Evolutionary conservation across 1,140 invertebrate species (phyloP), one percentile per base, ranked within the genome.

Genomic region (Dendrolimus kikuchii): DNA sequence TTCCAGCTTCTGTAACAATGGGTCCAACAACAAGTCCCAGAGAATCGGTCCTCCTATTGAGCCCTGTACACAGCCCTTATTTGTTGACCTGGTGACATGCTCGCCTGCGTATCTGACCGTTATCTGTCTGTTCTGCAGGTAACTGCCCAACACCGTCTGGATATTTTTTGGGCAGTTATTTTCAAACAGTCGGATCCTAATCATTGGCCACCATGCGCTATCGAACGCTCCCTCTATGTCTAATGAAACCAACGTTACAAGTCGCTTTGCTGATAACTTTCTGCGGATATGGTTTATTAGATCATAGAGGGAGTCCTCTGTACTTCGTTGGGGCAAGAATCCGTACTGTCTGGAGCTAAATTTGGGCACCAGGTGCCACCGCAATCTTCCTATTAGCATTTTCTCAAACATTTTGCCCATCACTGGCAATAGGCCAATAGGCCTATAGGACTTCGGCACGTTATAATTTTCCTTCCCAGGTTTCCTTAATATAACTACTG

Each of bases 371-470:
- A 57, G 7, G 39, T 47, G 49, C 8, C 10, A 38, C 10, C 38
- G 46, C 5, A 51, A 5, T 23, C 55, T 36, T 23, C 6, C 23
- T 5, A 57, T 40, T 6, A 52, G 5, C 45, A 48, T 38, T 40
- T 58, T 58, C 23, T 56, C 45, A 7, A 46, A 39, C 3, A 56
- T 56, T n/a, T 55, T 55, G 4, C 53, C 53, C 47, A 55, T 38
- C n/a, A 55, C 46, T 5, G 47, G 53, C 41, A 55, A 44, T 9
- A 49, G 40, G 5, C 52, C 46, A 8, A 55, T 55, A 4, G 47
- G 53, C 39, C 53, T 49, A 37, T 55, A 39, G 6, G 46, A 5
- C 23, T 49, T 55, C 2, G 46, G 53, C 8, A 4, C 23, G 3
- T 7, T 10, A 5, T 55, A 55, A 5, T 49, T 7, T 4, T 48